Evolutionary conservation across 2,113 vertebrate genomes (phyloP), one percentile per base, ranked within the genome.

Genomic region (Phasianus colchicus): DNA sequence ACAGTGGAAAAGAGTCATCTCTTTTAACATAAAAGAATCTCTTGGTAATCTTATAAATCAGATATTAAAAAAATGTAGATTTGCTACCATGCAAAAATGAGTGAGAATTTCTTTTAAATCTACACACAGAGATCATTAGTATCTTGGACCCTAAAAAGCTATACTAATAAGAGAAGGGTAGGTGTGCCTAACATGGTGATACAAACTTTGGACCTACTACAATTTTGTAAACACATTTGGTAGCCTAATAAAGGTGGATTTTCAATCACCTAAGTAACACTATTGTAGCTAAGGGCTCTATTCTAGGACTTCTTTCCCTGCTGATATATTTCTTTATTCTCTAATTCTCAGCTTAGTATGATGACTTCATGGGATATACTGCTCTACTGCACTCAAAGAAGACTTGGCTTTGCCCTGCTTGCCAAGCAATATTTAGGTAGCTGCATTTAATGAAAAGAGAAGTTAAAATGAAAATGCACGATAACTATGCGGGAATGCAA

Each of bases 21-120:
- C 98, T 98, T 98, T 98, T 97, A 98, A 98, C 98, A 97, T 98
- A 98, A 98, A 98, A 98, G 97, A 98, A 96, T 95, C 93, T 98
- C 97, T 97, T 97, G 93, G 83, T 97, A 95, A 97, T 97, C 96
- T 97, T 97, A 98, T 96, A 97, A 97, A 96, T 97, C 97, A 96
- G 94, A 96, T 96, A 96, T 96, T 85, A 95, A 97, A 94, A 78
- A 97, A 97, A 94, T 64, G 95, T 87, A 96, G 95, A 96, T 96
- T 96, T 97, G 92, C 96, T 97, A 97, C 96, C 97, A 96, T 98
- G 98, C 97, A 96, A 95, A 96, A 95, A 92, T 40, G 78, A 94
- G 92, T 91, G 86, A 96, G 75, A 91, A 94, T 93, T 96, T 96
- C 91, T 95, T 93, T 96, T 95, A 95, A 97, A 96, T 96, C 97